Conservation (phyloP, 2,888 invertebrate genomes). For the Anthrax anthrax region DNA sequence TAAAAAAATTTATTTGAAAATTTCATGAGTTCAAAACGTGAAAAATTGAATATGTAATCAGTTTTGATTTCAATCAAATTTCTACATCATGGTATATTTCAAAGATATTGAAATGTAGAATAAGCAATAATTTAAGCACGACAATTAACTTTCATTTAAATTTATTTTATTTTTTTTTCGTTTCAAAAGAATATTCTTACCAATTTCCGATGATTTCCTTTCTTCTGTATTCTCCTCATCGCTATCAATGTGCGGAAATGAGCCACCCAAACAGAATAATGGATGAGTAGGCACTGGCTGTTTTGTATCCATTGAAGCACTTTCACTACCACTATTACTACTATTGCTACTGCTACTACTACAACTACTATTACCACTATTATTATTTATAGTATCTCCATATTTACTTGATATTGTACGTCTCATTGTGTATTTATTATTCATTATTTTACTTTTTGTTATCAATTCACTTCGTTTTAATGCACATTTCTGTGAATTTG, state of each 20-base stretch:
- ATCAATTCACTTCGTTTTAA: slow-evolving; percentile 35
- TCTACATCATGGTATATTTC: too few species aligned
- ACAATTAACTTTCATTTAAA: too few species aligned
- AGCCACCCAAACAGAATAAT: slow-evolving; percentile 50
- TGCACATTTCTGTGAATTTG: slow-evolving; percentile 34
- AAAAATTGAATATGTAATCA: too few species aligned
- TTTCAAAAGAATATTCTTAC: too few species aligned
- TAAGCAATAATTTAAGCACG: too few species aligned
- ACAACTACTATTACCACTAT: too few species aligned
- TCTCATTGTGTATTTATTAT: slow-evolving; percentile 32
- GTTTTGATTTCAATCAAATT: too few species aligned
- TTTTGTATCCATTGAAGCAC: slow-evolving; percentile 19
- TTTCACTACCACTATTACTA: slow-evolving; percentile 26
- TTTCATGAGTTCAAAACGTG: too few species aligned
- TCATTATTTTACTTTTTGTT: slow-evolving; percentile 33
- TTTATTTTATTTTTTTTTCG: too few species aligned
- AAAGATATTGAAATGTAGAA: too few species aligned
- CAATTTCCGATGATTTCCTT: slow-evolving; percentile 20
- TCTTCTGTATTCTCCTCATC: slow-evolving; percentile 49
- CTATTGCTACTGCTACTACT: slow-evolving; percentile 20
- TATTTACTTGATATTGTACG: slow-evolving; percentile 11
- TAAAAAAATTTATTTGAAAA: too few species aligned
- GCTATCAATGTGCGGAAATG: slow-evolving; percentile 58
- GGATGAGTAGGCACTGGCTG: slow-evolving; percentile 35
- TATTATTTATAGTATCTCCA: too few species aligned